phyloP scores from a whole-genome alignment of 2,888 invertebrate genomes.

The Molanna angustata region DNA sequence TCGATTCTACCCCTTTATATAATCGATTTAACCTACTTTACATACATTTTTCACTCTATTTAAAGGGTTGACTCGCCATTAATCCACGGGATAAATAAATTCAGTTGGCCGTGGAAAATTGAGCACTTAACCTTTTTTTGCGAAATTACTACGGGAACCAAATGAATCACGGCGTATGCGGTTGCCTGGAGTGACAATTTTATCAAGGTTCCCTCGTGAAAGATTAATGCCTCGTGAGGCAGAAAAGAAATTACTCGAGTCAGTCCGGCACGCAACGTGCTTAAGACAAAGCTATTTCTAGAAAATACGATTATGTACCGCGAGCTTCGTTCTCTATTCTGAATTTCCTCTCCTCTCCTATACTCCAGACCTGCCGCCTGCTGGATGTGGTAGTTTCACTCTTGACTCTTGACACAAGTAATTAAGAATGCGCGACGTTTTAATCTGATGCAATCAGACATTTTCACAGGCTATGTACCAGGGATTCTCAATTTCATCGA shows the following conservation, averaged over 20 bases:
- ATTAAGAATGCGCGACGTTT: no score
- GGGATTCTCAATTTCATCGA: no score
- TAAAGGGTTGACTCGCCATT: slow-evolving; percentile 17
- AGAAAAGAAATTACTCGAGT: neutral
- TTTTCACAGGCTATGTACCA: no score
- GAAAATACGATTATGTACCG: no score
- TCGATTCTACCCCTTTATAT: neutral
- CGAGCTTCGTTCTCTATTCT: no score
- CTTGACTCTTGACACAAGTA: no score
- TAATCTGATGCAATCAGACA: no score
- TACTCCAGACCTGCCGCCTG: no score
- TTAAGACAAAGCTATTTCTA: no score
- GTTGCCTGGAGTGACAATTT: neutral
- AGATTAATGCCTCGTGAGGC: neutral
- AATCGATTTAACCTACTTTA: slow-evolving; percentile 13
- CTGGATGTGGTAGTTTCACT: no score
- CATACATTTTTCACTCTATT: slow-evolving; percentile 13
- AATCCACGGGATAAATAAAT: slow-evolving; percentile 11
- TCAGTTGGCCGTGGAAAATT: slow-evolving; percentile 8
- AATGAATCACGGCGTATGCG: neutral
- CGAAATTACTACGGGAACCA: neutral
- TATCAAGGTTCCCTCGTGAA: neutral
- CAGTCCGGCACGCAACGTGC: no score
- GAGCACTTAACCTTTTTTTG: slow-evolving; percentile 1
- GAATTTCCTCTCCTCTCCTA: no score